Base-by-base conservation (phyloP, 53 echinoderm and acorn worm species). In the Arbacia lixula region DNA sequence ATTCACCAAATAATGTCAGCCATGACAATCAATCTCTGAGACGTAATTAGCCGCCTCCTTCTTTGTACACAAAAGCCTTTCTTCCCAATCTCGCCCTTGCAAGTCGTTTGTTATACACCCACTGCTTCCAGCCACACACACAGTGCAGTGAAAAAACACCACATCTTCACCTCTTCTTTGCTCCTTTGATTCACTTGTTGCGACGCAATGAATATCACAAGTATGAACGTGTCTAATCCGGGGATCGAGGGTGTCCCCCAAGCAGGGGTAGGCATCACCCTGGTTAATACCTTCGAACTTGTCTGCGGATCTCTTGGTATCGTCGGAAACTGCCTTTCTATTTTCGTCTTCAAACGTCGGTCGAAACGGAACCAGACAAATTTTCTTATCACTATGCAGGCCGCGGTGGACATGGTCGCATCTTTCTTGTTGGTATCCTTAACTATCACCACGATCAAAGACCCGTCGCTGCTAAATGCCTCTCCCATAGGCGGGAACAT, bases 371-470 rank as follows among this genome's bases (percentile, higher is more conserved):
- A 92, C 63, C 57, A 90, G 34, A 90, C 90, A 12, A 95, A 92
- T 30, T 68, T 68, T 34, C 86, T 95, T 0, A 92, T 95, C 41
- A 88, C 81, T 36, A 85, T 88, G 50, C 95, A 95, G 66, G 95
- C 95, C 6, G 67, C 82, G 12, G 85, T 90, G 3, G 95, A 95
- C 67, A 40, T 86, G 12, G 62, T 88, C 1, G 75, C 95, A 0
- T 92, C 95, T 21, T 5, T 55, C 22, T 28, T 95, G 19, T 57
- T 95, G 19, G 86, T 95, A 17, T 31, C 42, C 1, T 19, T 87
- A 6, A 83, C 86, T 6, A 56, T 90, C 5, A 85, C 90, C 32
- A 73, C 75, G 43, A 78, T 87, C 26, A 19, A 83, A 12, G 69
- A 32, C 22, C 50, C 60, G 25, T 4, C 40, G 11, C 55, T 78